Evolutionary conservation across 35 echinoderm and acorn worm genomes (phyloP).

Genomic region (Hemicentrotus pulcherrimus): DNA sequence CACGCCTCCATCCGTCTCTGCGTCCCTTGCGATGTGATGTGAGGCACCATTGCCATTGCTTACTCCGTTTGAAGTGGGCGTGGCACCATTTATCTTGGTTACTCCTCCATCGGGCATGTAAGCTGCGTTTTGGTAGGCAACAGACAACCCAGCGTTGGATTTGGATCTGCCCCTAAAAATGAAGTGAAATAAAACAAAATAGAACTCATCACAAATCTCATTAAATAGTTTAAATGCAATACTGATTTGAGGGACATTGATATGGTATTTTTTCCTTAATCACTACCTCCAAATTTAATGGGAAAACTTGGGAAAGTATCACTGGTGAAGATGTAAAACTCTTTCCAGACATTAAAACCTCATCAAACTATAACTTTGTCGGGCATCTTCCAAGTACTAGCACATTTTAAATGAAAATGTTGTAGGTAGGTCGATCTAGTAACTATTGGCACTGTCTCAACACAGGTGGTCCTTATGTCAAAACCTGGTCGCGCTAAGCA

Average conservation of each 20-base stretch:
- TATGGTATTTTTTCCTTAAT: no score
- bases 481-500: no score
- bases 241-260: no score
- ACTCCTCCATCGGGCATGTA: neutral
- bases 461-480: no score
- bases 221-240: no score
- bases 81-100: constrained; percentile 8
- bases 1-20: neutral
- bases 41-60: neutral
- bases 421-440: no score
- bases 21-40: neutral
- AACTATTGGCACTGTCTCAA: no score
- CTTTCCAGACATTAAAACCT: neutral
- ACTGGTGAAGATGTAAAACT: neutral
- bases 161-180: neutral
- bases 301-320: no score
- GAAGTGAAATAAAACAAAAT: neutral
- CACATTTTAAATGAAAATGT: no score
- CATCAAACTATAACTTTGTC: no score
- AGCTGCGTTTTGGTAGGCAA: constrained; percentile 26
- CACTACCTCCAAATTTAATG: no score
- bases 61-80: neutral
- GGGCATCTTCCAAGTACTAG: neutral
- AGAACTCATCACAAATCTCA: no score
- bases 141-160: constrained; percentile 22